Percentiles rank a stretch among this genome's conserved stretches.
Conservation (phyloP, 1,140 invertebrate genomes). For the Triops cancriformis region DNA sequence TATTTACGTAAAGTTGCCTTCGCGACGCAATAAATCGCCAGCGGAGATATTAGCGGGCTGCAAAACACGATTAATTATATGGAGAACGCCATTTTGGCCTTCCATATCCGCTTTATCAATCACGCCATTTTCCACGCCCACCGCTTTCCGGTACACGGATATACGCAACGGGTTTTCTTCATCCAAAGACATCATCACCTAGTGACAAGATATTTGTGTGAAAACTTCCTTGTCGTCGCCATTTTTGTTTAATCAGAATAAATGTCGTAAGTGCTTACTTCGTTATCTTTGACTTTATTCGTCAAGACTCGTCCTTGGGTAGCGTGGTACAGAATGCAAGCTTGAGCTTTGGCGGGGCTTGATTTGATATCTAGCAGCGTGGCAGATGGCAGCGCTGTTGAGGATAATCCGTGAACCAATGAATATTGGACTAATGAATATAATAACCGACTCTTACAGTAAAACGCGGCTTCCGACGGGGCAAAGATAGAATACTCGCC, state of each 20-base stretch:
- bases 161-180: constrained; percentile 40
- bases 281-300: constrained; percentile 40
- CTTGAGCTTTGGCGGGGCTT: constrained; percentile 38
- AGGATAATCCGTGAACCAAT: constrained; percentile 21
- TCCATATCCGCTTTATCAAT: constrained; percentile 43
- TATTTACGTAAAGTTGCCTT: constrained; percentile 41
- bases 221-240: not conserved
- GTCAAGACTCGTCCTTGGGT: constrained; percentile 37
- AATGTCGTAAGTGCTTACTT: constrained; percentile 32
- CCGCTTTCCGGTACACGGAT: constrained; percentile 40
- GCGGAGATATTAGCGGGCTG: constrained; percentile 42
- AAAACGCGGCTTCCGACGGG: constrained; percentile 46
- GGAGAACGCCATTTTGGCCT: constrained; percentile 48
- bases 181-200: constrained; percentile 41
- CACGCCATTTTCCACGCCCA: constrained; percentile 43
- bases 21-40: constrained; percentile 40
- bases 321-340: constrained; percentile 40
- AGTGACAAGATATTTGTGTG: constrained; percentile 13
- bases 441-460: constrained; percentile 33
- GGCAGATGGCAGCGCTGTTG: constrained; percentile 36
- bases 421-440: constrained; percentile 15
- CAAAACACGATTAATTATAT: constrained; percentile 46
- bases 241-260: constrained; percentile 15
- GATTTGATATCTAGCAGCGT: constrained; percentile 36
- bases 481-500: constrained; percentile 48